These are phyloP conservation scores for Epinephelus malabaricus DNA, from an alignment of 2,797 vertebrate genomes.

Conservation along the genomic window DNA sequence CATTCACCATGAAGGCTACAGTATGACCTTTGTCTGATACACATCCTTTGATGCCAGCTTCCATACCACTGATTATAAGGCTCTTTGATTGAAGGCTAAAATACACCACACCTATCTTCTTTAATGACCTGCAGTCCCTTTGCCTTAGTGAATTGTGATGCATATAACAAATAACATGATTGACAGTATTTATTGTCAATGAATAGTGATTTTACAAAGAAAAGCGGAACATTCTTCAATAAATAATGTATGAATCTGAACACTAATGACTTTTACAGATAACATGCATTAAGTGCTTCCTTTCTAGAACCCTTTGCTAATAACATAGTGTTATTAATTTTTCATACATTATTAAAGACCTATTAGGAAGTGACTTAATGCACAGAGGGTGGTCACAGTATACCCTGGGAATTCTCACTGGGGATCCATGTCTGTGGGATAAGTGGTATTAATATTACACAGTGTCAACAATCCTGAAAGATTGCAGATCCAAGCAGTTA, in stretches of 20 bases:
- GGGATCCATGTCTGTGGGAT: constrained; percentile 43
- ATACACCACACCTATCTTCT: neutral
- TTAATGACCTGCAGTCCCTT: neutral
- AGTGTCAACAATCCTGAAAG: constrained; percentile 7
- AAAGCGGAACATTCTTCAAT: neutral
- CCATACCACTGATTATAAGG: neutral
- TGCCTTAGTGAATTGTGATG: neutral
- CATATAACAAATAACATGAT: neutral
- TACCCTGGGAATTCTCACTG: constrained; percentile 13
- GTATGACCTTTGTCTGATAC: neutral
- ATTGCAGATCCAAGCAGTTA: neutral
- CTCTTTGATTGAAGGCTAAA: neutral
- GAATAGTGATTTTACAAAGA: neutral
- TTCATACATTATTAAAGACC: constrained; percentile 30
- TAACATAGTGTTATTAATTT: constrained; percentile 34
- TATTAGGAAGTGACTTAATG: constrained; percentile 18
- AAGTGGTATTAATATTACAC: constrained; percentile 21
- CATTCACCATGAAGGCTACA: neutral
- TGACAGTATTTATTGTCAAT: constrained; percentile 3
- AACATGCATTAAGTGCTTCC: neutral
- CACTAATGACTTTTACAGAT: constrained; percentile 6
- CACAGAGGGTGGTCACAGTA: constrained; percentile 36
- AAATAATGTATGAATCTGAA: constrained; percentile 11
- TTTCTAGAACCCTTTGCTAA: constrained; percentile 5
- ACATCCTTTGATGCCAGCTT: neutral